Evolutionary conservation across 2,113 vertebrate species (phyloP), one percentile per base, ranked within the genome.

Genomic region (Pristiophorus japonicus): DNA sequence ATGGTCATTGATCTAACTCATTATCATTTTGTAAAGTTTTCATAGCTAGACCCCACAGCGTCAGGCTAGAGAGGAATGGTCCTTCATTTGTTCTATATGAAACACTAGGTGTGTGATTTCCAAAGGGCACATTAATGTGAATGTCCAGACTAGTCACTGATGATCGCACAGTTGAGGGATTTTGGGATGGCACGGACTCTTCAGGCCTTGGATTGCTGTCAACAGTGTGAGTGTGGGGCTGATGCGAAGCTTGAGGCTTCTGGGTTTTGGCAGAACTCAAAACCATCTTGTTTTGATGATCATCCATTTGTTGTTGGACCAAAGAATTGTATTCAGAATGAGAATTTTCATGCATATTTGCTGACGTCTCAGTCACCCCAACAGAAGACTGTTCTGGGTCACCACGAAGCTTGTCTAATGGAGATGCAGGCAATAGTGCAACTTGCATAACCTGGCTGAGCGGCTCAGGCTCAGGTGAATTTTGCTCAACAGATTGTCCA

Each of bases 11-110:
- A 4, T 98, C 98, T 97, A 98, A 95, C 45, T 99, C 98, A 0
- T 96, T 98, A n/a, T 99, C 98, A 22, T 98, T 99, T 96, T 99
- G 99, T 96, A 99, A 97, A 0, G 99, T 99, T 97, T 98, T 99
- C 98, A 99, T 99, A 0, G 98, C 98, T 42, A 99, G 96, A 24
- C 98, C 98, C 98, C 99, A 99, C 18, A 99, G 97, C 0, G 98
- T 98, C 96, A 99, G 98, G 96, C 98, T 98, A 95, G 98, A 98
- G 96, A 99, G 98, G 65, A 99, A 98, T 0, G 98, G 98, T 0
- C 98, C 98, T 73, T 98, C 98, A 0, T 96, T 97, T 27, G 95
- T 97, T 97, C 98, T 97, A 96, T 98, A 97, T 0, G 97, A 42
- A 0, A 97, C 94, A 12, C 97, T 84, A 0, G 96, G 51, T 0